Base-by-base conservation (phyloP, 1,140 invertebrate genomes). In the Acromyrmex echinatior region DNA sequence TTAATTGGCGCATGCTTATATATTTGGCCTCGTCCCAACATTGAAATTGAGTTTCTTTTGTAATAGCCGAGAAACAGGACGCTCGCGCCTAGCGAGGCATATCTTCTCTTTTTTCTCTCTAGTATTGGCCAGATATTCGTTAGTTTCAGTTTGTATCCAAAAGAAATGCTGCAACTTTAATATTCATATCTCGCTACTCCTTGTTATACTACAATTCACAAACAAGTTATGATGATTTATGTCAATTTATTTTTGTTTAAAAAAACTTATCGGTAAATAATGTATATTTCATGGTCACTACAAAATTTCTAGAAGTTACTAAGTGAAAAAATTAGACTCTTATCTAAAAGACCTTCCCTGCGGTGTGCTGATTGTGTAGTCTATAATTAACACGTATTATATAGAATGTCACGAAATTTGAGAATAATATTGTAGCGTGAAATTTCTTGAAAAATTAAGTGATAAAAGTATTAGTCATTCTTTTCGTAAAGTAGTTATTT, bases 1-100 rank as follows among this genome's bases (percentile, higher is more conserved):
- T 88, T 89, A 89, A 86, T 82, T 82, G 60, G 6, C 80, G 51
- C 87, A 73, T 70, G 16, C 58, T 56, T 77, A 73, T 88, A 89
- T 90, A 89, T 90, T 80, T 84, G 62, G 63, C n/a, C 35, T 63
- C 49, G 58, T 70, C 70, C 70, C 76, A 49, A 89, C 51, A 87
- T 90, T 70, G 80, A 82, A 90, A 90, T 89, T 87, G 77, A 73
- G 7, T 87, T 90, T 87, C 74, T 86, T 89, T 80, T 90, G 56
- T 81, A 80, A 88, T 10, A 45, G 9, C 31, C 66, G 35, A n/a
- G 62, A 76, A 90, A 89, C 70, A 51, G 51, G 58, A 65, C n/a
- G 6, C 87, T 28, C 39, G 12, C 16, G 51, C 53, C 35, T 28
- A 25, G 25, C 21, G 28, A 71, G 28, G 53, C 39, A 21, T 76